These are phyloP conservation scores for Hystrix brachyura DNA, from an alignment of 2,113 vertebrate genomes.

Conservation along the genomic window DNA sequence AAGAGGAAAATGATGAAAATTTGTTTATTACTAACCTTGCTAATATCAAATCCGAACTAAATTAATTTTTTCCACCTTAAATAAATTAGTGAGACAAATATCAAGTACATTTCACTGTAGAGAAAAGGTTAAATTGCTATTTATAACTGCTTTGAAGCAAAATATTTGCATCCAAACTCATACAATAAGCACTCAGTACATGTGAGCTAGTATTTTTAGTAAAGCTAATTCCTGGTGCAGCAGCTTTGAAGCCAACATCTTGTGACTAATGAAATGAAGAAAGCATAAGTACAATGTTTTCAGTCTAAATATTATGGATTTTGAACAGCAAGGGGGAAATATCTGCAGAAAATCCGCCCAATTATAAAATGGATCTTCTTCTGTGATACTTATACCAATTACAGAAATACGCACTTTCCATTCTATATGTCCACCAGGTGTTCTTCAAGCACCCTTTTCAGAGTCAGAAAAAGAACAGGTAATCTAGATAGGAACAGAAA, in stretches of 20 bases:
- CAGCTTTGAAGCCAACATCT: not conserved
- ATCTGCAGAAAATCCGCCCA: not conserved
- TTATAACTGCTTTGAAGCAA: conserved; percentile 26
- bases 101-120: not conserved
- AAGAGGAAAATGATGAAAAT: conserved; percentile 55
- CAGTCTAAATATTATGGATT: not conserved
- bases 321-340: not conserved
- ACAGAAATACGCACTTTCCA: not conserved
- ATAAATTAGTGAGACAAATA: not conserved
- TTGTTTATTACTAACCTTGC: conserved; percentile 53
- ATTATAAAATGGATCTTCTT: not conserved
- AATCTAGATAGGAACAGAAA: conserved; percentile 26
- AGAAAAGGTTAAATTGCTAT: conserved; percentile 24
- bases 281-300: not conserved
- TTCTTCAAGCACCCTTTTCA: conserved; percentile 18
- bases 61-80: conserved; percentile 61
- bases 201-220: not conserved
- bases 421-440: not conserved
- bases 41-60: conserved; percentile 51
- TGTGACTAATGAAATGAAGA: not conserved
- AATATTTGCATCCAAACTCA: not conserved
- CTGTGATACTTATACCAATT: not conserved
- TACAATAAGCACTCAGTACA: not conserved
- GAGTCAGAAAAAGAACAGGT: conserved; percentile 5
- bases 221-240: not conserved